These are phyloP conservation scores for Pherbina coryleti DNA, from an alignment of 2,888 invertebrate species.

Conservation along the genomic window DNA sequence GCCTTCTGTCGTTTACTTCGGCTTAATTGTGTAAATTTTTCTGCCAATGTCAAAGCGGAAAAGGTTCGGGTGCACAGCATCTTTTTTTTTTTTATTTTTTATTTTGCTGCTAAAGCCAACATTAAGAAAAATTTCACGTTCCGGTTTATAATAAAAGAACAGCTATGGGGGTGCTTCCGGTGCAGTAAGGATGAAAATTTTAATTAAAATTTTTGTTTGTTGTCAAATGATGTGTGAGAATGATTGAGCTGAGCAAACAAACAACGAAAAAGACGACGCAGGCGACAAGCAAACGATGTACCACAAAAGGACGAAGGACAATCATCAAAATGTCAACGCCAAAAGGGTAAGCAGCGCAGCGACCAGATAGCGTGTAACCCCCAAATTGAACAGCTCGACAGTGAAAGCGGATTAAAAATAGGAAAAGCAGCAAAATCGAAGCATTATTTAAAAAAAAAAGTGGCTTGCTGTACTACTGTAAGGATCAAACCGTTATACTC, in stretches of 20 bases:
- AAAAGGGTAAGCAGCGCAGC: background rate
- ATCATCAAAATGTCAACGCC: background rate
- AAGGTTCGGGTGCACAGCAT: too few species aligned
- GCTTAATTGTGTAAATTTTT: too few species aligned
- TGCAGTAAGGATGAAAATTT: conserved; percentile 12
- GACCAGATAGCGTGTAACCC: background rate
- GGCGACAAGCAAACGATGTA: background rate
- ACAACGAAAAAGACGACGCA: background rate
- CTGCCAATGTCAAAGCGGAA: too few species aligned
- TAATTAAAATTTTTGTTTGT: conserved; percentile 42
- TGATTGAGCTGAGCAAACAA: conserved; percentile 40
- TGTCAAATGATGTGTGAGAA: conserved; percentile 36
- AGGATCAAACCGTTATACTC: background rate
- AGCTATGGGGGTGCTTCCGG: background rate
- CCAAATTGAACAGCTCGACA: background rate
- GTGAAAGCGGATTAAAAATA: background rate
- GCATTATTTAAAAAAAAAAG: background rate
- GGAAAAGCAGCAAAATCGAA: background rate
- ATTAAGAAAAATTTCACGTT: too few species aligned
- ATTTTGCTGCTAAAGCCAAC: too few species aligned
- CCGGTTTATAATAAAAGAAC: too few species aligned
- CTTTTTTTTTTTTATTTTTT: too few species aligned
- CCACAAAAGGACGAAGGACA: background rate
- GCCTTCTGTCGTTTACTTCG: too few species aligned
- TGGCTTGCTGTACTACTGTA: background rate